Evolutionary conservation across 2,113 vertebrate species (phyloP), one percentile per base, ranked within the genome.

Genomic region (Craseonycteris thonglongyai): DNA sequence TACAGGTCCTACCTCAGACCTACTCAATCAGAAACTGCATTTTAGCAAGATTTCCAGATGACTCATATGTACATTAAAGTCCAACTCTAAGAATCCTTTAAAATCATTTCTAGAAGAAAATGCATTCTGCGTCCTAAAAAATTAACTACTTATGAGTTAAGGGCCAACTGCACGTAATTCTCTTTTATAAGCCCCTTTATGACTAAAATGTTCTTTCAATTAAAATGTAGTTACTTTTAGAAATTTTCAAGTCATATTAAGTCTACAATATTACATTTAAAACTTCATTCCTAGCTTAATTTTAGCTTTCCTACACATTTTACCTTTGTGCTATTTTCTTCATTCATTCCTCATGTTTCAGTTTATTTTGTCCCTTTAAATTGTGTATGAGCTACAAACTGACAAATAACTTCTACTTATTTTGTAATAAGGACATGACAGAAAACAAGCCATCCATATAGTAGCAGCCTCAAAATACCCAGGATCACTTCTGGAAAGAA

Each of bases 21-120:
- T 69, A 35, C 33, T 82, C 35, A 85, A 42, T 65, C 54, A 93
- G 76, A 92, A 61, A 80, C 38, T 47, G 56, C 40, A 63, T 38
- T 40, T 82, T 40, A 78, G 63, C 58, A 96, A 84, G 69, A 61
- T 51, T 10, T 35, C 59, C 69, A 79, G 56, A 51, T 63, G 4
- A 79, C 81, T 88, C 8, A 12, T 9, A 84, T 26, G 19, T 38
- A 81, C 22, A 63, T 30, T 80, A 33, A 88, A 88, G 5, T 54
- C 21, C 84, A 33, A 84, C 26, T 93, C 82, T 65, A 91, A 91
- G 35, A 47, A 91, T 72, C 87, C 59, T 94, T 86, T 79, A 87
- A 83, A 91, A 65, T 85, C 42, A 69, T 35, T 88, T 95, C 59
- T 76, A 45, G 24, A 71, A 24, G 13, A 84, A 95, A 95, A 81